phyloP scores from a whole-genome alignment of 2,797 vertebrate genomes.

The Syngnathus rostellatus region DNA sequence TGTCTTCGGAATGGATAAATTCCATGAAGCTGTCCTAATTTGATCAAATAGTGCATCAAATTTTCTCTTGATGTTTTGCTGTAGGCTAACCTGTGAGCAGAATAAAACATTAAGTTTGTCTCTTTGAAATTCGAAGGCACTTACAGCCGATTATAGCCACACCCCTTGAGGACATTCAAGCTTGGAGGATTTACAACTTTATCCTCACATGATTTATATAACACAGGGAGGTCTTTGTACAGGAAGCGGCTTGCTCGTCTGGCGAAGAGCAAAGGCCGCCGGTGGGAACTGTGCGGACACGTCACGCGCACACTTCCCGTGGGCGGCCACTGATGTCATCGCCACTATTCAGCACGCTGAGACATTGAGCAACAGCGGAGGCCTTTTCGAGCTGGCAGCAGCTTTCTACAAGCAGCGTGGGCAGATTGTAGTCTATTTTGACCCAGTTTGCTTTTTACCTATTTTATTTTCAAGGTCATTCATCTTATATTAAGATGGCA shows the following conservation, averaged over 20 bases:
- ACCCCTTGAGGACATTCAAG: background rate
- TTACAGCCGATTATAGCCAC: constrained; percentile 3
- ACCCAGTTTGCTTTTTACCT: background rate
- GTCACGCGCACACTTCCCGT: constrained; percentile 65
- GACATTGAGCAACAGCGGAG: constrained; percentile 71
- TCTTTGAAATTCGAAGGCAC: background rate
- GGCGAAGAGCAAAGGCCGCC: constrained; percentile 64
- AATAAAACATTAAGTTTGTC: background rate
- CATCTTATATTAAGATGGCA: background rate
- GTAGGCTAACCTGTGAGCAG: background rate
- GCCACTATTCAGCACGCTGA: constrained; percentile 35
- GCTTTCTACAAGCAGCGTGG: constrained; percentile 8
- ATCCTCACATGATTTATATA: constrained; percentile 73
- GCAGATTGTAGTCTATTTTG: constrained; percentile 4
- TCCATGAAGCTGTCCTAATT: constrained; percentile 63
- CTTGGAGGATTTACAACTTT: constrained; percentile 58
- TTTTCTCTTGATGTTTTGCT: constrained; percentile 42
- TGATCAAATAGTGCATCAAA: constrained; percentile 58
- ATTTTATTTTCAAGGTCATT: background rate
- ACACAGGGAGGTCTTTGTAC: constrained; percentile 71
- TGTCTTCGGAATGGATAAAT: constrained; percentile 45
- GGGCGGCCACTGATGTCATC: constrained; percentile 77
- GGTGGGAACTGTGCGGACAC: constrained; percentile 52
- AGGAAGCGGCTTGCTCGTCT: constrained; percentile 71
- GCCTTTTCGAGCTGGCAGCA: constrained; percentile 67